Evolutionary conservation across 2,888 invertebrate species (phyloP), one percentile per base, ranked within the genome.

Genomic region (Himalopsyche anomala): DNA sequence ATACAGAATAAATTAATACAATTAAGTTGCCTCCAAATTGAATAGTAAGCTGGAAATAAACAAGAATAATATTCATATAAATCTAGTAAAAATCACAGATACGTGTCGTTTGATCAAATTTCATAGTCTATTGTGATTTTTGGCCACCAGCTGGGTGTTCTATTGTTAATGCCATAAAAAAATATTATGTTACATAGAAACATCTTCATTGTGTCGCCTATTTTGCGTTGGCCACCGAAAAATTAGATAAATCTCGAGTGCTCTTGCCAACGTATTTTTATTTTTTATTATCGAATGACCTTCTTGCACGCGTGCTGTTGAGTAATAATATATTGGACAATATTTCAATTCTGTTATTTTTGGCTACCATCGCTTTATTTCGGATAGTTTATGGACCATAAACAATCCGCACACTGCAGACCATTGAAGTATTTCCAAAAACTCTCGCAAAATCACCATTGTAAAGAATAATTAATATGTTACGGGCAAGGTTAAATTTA

Each of bases 281-380:
- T 28, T 74, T 36, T 74, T 74, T 74, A 74, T 12, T 38, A 36
- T 74, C 74, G 38, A 74, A 38, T 74, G 36, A 74, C 74, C 74
- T 74, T 74, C 38, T 74, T 74, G 36, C 38, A 36, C 74, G 28
- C 74, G 74, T 36, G 74, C 38, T 74, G 74, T 36, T 74, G 15
- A 38, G 15, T 36, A 36, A 74, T 74, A 36, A 38, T 38, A 74
- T 74, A 36, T 74, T 36, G 74, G 74, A 74, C 15, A 74, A 74
- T 74, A 74, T 74, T 74, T 38, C 74, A 38, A 62, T 11, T 62
- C 62, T 62, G 51, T 51, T 15, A 51, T 15, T 62, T 62, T 62
- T 62, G 62, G 19, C 28, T 62, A 19, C 62, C 62, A 36, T 74
- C 74, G 74, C 36, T 36, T 74, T 74, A 28, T 36, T 28, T 74